phyloP scores from a whole-genome alignment of 2,797 vertebrate species.

The Silurus lanzhouensis region DNA sequence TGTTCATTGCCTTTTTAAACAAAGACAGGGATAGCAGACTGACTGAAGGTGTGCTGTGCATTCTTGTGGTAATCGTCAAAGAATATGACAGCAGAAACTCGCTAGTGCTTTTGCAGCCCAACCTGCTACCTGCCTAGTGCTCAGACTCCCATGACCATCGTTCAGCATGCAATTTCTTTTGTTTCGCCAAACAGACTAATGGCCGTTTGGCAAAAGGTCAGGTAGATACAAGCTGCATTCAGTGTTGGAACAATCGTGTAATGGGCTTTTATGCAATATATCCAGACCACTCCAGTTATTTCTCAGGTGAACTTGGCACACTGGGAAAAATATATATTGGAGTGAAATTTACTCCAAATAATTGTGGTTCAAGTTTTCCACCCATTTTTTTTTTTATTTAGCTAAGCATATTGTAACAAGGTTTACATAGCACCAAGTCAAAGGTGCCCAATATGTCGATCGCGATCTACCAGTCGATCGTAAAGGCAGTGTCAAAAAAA shows the following conservation, averaged over 20 bases:
- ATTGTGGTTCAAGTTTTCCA: too few relatives aligned
- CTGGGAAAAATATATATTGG: background rate
- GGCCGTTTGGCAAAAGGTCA: background rate
- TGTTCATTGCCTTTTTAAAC: background rate
- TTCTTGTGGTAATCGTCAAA: too few relatives aligned
- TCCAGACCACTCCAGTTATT: background rate
- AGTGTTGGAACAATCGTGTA: background rate
- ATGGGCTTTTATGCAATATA: background rate
- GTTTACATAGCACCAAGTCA: too few relatives aligned
- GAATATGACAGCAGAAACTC: too few relatives aligned
- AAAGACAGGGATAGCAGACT: background rate
- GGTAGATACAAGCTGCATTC: background rate
- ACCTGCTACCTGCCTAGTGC: background rate
- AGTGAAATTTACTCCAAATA: background rate
- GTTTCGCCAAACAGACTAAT: background rate
- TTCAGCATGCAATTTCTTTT: background rate
- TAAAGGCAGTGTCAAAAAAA: too few relatives aligned
- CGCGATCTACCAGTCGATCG: too few relatives aligned
- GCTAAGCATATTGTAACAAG: too few relatives aligned
- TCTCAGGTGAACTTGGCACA: background rate
- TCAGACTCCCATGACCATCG: background rate
- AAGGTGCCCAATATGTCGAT: too few relatives aligned
- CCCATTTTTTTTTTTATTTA: too few relatives aligned
- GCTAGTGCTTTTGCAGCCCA: background rate
- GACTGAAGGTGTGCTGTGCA: background rate